A percentile compares a stretch with the other conserved stretches of the same genome.
Conservation (phyloP, 2,113 vertebrate genomes). For the Phylloscopus trochilus region DNA sequence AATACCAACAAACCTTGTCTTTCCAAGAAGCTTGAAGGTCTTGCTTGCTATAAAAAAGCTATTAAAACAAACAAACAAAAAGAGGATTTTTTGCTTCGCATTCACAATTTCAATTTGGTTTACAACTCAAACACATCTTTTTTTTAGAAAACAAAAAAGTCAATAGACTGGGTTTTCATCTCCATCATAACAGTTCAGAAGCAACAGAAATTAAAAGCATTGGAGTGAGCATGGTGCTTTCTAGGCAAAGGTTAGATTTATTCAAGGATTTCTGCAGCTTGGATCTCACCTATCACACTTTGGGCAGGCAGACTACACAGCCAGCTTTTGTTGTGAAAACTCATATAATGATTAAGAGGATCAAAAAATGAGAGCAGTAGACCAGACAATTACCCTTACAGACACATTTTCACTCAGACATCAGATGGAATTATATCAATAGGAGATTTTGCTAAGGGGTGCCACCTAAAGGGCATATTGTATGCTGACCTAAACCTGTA, state of each 20-base stretch:
- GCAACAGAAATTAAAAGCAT: not conserved
- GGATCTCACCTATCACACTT: not conserved
- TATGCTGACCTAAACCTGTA: not conserved
- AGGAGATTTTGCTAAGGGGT: not conserved
- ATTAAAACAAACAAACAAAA: not conserved
- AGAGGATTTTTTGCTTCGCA: not conserved
- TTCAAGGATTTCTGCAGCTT: not conserved
- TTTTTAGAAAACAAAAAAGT: not conserved
- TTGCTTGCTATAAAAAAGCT: not conserved
- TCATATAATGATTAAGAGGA: not conserved
- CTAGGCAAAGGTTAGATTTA: not conserved
- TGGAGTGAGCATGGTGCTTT: not conserved
- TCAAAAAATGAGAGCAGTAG: not conserved
- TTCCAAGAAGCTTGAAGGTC: not conserved
- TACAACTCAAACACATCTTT: not conserved
- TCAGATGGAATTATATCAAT: not conserved
- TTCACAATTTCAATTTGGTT: not conserved
- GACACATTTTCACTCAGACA: not conserved
- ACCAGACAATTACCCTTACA: not conserved
- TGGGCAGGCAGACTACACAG: not conserved
- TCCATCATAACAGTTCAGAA: not conserved
- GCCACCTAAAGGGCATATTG: not conserved
- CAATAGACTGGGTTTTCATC: not conserved
- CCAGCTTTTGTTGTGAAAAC: not conserved
- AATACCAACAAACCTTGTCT: not conserved